Percentiles rank a stretch among this genome's conserved stretches.
phyloP scores from a whole-genome alignment of 2,888 invertebrate genomes.

The Trilocha varians region DNA sequence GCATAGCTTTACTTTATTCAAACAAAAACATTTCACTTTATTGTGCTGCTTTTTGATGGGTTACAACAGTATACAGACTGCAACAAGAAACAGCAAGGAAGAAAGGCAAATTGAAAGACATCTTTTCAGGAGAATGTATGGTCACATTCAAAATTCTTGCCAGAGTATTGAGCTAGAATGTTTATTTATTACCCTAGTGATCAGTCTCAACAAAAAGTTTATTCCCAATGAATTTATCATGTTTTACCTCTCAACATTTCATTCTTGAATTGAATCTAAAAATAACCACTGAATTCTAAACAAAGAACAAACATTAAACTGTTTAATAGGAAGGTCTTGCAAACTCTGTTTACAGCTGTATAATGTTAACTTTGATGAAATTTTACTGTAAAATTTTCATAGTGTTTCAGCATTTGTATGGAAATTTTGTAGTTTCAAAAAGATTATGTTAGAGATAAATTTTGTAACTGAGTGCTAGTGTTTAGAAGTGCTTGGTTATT shows the following conservation, averaged over 20 bases:
- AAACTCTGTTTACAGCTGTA: not conserved
- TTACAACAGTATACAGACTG: conserved; percentile 82
- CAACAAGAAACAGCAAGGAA: conserved; percentile 85
- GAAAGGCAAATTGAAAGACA: conserved; percentile 89
- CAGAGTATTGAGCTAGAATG: conserved; percentile 62
- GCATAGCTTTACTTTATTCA: conserved; percentile 65
- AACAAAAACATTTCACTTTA: conserved; percentile 67
- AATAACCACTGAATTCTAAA: conserved; percentile 21
- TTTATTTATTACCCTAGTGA: conserved; percentile 41
- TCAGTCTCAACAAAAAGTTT: conserved; percentile 24
- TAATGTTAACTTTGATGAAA: not conserved
- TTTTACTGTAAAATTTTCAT: no score
- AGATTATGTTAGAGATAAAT: not conserved
- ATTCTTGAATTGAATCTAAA: conserved; percentile 21
- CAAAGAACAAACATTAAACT: conserved; percentile 13
- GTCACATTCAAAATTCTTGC: conserved; percentile 68
- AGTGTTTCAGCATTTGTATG: no score
- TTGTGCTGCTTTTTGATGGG: conserved; percentile 78
- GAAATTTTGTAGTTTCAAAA: not conserved
- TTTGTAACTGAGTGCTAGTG: not conserved
- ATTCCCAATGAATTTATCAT: conserved; percentile 9
- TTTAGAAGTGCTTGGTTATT: not conserved
- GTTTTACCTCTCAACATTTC: conserved; percentile 9
- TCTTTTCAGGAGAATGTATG: conserved; percentile 89
- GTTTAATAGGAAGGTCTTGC: conserved; percentile 15